Percentiles rank a stretch among this genome's conserved stretches.
Conservation (phyloP, 35 echinoderm and acorn worm species). For the Apostichopus californicus region DNA sequence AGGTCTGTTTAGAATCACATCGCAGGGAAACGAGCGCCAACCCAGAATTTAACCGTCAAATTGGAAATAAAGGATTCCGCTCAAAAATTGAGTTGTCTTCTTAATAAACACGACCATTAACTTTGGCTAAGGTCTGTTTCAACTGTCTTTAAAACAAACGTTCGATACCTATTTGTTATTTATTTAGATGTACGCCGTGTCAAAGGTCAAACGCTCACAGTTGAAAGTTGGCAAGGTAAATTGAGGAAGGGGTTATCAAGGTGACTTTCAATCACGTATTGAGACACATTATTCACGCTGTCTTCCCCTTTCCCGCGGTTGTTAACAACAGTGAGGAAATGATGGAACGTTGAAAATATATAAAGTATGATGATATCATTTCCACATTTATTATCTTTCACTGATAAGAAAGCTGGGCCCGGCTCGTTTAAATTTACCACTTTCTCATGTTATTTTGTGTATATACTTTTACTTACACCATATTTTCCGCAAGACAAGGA, state of each 20-base stretch:
- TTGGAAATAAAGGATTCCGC: constrained; percentile 7
- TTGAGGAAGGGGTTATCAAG: background rate
- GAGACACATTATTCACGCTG: background rate
- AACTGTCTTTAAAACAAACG: constrained; percentile 40
- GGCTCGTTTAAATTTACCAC: background rate
- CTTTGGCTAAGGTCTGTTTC: constrained; percentile 17
- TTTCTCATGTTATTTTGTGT: too few species aligned
- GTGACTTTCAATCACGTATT: background rate
- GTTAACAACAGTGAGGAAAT: background rate
- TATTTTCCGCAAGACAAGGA: too few species aligned
- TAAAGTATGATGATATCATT: background rate
- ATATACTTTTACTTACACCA: too few species aligned
- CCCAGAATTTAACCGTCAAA: constrained; percentile 22
- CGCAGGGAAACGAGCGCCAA: background rate
- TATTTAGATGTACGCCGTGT: constrained; percentile 20
- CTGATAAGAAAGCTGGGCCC: background rate
- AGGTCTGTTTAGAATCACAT: constrained; percentile 33
- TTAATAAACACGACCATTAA: constrained; percentile 42
- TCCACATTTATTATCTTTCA: background rate
- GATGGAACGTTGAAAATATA: background rate
- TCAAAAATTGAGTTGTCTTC: constrained; percentile 13
- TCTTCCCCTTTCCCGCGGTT: too few species aligned
- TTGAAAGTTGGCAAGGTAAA: constrained; percentile 24
- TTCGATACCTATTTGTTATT: constrained; percentile 28
- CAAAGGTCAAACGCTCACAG: constrained; percentile 38